Base-by-base conservation (phyloP, 64 coral and sea anemone genomes). In the Pocillopora damicornis region DNA sequence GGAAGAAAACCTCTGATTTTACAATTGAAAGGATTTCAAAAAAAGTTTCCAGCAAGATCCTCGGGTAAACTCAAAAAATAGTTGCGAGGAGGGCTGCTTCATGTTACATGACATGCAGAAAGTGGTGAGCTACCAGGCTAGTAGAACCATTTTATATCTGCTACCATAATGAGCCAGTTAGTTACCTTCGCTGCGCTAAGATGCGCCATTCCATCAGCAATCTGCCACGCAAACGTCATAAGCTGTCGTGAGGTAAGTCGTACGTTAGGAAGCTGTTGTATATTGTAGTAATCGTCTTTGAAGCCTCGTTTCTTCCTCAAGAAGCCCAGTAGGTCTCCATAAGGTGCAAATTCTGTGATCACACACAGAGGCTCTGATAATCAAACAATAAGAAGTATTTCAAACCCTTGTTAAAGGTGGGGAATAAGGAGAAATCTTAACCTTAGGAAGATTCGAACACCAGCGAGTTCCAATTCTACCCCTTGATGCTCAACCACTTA, bases 331-430 rank as follows among this genome's bases (percentile, higher is more conserved):
- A 91, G 35, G 51, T 91, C 90, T 18, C 90, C 90, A 63, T 91
- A 87, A 78, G 90, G 90, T n/a, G 83, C 90, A 68, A 87, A 91
- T 63, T 91, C 90, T 15, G 82, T 73, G 23, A 91, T 87, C 2
- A 91, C 81, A 25, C 61, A 78, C 35, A 87, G 1, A 2, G 90
- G 90, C 34, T 90, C 89, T 90, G 60, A 30, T 25, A 25, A 30
- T 42, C 66, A 69, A 10, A 4, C 4, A n/a, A 23, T 71, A 5
- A 15, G n/a, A 71, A 11, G 11, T 26, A 26, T n/a, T 1, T 25
- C 67, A 23, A 15, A 9, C 12, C 11, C 13, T 13, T 11, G 61
- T 2, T 11, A 63, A 63, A 13, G 11, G 4, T 4, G 61, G 12
- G 61, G 12, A 13, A 63, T 2, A 13, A 0, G 61, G 16, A 17